These are phyloP conservation scores for Telenomus remus DNA, from an alignment of 1,140 invertebrate species.

Conservation along the genomic window DNA sequence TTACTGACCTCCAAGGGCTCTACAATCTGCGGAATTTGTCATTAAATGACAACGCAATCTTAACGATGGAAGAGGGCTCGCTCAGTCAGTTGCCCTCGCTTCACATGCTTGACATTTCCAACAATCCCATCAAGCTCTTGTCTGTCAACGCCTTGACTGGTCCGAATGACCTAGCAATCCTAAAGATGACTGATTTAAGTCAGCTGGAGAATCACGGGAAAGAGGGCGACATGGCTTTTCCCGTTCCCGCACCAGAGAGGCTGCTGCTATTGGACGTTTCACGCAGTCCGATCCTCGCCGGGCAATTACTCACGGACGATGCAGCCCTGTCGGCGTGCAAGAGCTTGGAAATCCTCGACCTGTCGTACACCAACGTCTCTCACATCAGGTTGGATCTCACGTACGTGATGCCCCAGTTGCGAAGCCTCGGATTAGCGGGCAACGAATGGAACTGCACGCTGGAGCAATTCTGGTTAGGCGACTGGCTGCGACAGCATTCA, in stretches of 20 bases:
- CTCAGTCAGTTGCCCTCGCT: constrained; percentile 81
- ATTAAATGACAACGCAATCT: constrained; percentile 81
- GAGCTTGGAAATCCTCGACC: constrained; percentile 81
- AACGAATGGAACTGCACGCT: constrained; percentile 80
- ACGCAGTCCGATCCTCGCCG: constrained; percentile 82
- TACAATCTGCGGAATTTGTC: constrained; percentile 82
- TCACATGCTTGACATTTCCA: constrained; percentile 84
- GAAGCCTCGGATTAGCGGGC: constrained; percentile 77
- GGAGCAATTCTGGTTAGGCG: constrained; percentile 79
- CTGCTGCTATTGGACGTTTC: constrained; percentile 84
- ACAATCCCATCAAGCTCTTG: constrained; percentile 83
- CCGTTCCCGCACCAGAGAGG: constrained; percentile 81
- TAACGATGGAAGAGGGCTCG: constrained; percentile 79
- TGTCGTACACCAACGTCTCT: constrained; percentile 80
- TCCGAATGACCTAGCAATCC: constrained; percentile 78
- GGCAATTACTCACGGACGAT: constrained; percentile 81
- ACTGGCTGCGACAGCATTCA: constrained; percentile 79
- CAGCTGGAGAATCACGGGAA: constrained; percentile 75
- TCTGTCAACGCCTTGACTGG: constrained; percentile 81
- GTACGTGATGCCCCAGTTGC: constrained; percentile 82
- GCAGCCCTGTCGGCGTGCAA: constrained; percentile 82
- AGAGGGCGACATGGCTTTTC: constrained; percentile 80
- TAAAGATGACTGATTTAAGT: constrained; percentile 82
- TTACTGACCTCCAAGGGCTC: constrained; percentile 82
- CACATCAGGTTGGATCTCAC: constrained; percentile 81